Base-by-base conservation (phyloP, 2,888 invertebrate species). In the Amphipyra berbera region DNA sequence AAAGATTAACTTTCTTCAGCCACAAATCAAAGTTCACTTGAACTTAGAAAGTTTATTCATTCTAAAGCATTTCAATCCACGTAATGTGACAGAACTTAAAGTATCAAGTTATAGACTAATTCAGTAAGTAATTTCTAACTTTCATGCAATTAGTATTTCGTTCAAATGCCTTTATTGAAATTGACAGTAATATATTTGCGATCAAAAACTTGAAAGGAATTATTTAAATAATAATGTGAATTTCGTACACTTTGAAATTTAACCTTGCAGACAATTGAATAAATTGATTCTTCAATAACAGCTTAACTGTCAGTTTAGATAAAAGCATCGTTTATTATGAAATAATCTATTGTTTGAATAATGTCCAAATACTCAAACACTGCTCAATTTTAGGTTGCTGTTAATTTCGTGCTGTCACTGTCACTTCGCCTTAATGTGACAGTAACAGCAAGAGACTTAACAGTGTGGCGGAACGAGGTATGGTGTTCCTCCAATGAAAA, bases 121-220 rank as follows among this genome's bases (percentile, higher is more conserved):
- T 60, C 44, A 50, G 56, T 49, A 60, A 60, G 57, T 41, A 56
- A 40, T 68, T 57, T 15, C 37, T 27, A 61, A 64, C 54, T 72
- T 73, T 60, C 48, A 60, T 50, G 33, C 60, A 56, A 60, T 68
- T 68, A 50, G 44, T 45, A 68, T 73, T 50, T 71, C 13, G 41
- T 55, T 59, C 37, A 38, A 46, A 30, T 33, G 38, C 13, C 47
- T 55, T 54, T 59, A 59, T 64, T 65, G 47, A 49, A 44, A 57
- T 53, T 63, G 53, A 53, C 53, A 57, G 42, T 52, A 52, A 63
- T 56, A 69, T 42, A 68, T 71, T 62, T 73, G 62, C 21, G 30
- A 59, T 65, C 47, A 68, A 38, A 45, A 64, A 52, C 45, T 55
- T 68, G 45, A 44, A 53, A 45, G 37, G 21, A 1, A 54, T 40